Percentiles rank a stretch among this genome's conserved stretches.
phyloP scores from a whole-genome alignment of 2,888 invertebrate species.

The Exephanes ischioxanthus region DNA sequence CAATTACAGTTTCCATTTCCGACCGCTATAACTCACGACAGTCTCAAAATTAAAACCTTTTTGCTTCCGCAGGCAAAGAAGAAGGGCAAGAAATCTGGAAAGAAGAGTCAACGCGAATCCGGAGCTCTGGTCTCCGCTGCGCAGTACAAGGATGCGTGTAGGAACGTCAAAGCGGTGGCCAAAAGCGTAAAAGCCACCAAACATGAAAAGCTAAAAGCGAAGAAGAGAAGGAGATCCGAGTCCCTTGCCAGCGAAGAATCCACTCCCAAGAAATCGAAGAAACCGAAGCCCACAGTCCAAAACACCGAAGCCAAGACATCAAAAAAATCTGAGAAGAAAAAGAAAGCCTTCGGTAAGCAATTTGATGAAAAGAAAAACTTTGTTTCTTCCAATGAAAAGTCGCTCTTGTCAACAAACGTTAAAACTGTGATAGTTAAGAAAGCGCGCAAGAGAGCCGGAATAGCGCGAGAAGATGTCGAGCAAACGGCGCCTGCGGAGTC shows the following conservation, averaged over 20 bases:
- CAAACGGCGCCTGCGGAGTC: neutral
- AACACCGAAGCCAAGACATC: neutral
- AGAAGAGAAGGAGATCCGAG: constrained; percentile 34
- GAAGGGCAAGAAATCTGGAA: constrained; percentile 23
- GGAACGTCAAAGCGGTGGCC: neutral
- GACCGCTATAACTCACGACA: too few species aligned
- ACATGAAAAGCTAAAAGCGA: constrained; percentile 20
- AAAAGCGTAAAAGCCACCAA: constrained; percentile 1
- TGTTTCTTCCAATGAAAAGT: neutral
- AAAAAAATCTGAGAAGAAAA: constrained; percentile 7
- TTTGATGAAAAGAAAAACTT: neutral
- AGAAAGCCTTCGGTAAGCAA: neutral
- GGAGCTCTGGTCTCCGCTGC: neutral
- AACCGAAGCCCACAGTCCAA: neutral
- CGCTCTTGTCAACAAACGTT: constrained; percentile 28
- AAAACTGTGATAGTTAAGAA: constrained; percentile 50
- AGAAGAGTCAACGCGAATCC: neutral
- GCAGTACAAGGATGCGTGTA: neutral
- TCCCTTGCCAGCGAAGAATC: neutral
- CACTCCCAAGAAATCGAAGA: constrained; percentile 37
- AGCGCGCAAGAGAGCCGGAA: neutral
- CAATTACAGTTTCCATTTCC: too few species aligned
- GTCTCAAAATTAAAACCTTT: neutral
- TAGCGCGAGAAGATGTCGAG: neutral
- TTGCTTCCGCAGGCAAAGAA: constrained; percentile 41